Conservation (phyloP, 2,888 invertebrate species). For the Lymantria monacha region DNA sequence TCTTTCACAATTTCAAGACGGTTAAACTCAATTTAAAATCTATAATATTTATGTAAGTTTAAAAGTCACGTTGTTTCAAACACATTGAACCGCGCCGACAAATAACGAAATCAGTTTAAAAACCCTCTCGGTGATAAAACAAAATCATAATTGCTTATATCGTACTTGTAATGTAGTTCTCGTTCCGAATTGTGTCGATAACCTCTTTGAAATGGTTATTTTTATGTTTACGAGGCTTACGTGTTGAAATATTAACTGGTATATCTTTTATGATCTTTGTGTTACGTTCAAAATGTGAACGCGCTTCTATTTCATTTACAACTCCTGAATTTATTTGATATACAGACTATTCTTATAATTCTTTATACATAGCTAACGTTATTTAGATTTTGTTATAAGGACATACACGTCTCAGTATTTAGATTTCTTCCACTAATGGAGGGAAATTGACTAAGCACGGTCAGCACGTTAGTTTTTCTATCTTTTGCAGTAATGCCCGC, state of each 20-base stretch:
- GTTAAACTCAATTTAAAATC: too few species aligned
- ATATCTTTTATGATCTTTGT: conserved; percentile 1
- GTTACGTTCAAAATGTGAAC: neutral
- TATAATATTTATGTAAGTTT: too few species aligned
- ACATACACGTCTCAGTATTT: too few species aligned
- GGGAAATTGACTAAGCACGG: too few species aligned
- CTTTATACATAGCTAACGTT: too few species aligned
- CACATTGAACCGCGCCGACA: neutral
- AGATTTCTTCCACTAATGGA: too few species aligned
- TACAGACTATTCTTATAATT: neutral
- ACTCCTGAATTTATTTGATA: neutral
- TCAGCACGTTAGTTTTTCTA: too few species aligned
- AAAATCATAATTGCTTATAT: conserved; percentile 25
- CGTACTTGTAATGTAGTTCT: conserved; percentile 21
- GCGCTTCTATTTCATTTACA: neutral
- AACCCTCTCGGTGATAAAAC: conserved; percentile 20
- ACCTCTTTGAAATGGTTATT: conserved; percentile 25
- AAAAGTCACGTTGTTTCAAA: neutral
- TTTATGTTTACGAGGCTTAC: conserved; percentile 11
- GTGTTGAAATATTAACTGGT: conserved; percentile 8
- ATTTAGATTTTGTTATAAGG: too few species aligned
- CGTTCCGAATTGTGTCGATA: conserved; percentile 25
- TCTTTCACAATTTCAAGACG: too few species aligned
- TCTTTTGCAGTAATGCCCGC: too few species aligned
- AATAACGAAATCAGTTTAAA: conserved; percentile 16